Conservation (phyloP, 2,113 vertebrate species). For the Nothobranchius kuhntae region DNA sequence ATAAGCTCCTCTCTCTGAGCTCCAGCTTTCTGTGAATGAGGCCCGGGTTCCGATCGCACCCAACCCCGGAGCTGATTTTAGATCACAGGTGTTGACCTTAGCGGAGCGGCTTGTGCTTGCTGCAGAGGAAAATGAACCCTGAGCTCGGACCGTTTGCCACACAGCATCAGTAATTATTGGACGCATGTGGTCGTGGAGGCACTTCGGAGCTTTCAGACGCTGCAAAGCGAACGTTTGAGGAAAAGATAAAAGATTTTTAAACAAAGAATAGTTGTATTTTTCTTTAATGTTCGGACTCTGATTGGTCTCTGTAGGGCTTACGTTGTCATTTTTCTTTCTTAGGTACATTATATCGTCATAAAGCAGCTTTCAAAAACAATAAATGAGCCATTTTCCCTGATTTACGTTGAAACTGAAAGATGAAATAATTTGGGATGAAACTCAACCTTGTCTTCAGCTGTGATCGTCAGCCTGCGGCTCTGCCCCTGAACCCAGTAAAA, state of each 20-base stretch:
- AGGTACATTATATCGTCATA: too few relatives aligned
- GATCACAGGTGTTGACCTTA: conserved; percentile 86
- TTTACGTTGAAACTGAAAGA: background rate
- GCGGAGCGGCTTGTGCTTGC: conserved; percentile 75
- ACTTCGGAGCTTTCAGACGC: too few relatives aligned
- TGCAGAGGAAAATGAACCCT: conserved; percentile 77
- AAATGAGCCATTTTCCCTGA: background rate
- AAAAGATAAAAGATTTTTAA: too few relatives aligned
- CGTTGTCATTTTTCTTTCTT: too few relatives aligned
- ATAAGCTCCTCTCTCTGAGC: conserved; percentile 77
- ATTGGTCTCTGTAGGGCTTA: too few relatives aligned
- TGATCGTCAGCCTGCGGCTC: conserved; percentile 57
- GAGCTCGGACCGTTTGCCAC: conserved; percentile 49
- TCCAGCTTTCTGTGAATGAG: conserved; percentile 82
- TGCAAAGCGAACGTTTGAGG: too few relatives aligned
- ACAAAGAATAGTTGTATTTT: too few relatives aligned
- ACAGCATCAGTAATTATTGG: too few relatives aligned
- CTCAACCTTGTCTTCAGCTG: conserved; percentile 67
- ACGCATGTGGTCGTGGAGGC: too few relatives aligned
- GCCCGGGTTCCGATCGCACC: conserved; percentile 77
- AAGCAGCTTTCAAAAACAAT: background rate
- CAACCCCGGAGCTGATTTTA: conserved; percentile 78
- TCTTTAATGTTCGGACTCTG: too few relatives aligned
- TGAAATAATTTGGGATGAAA: conserved; percentile 30
- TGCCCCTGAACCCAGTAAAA: conserved; percentile 59